Evolutionary conservation across 2,888 invertebrate species (phyloP).

Genomic region (Saturnia japonica): DNA sequence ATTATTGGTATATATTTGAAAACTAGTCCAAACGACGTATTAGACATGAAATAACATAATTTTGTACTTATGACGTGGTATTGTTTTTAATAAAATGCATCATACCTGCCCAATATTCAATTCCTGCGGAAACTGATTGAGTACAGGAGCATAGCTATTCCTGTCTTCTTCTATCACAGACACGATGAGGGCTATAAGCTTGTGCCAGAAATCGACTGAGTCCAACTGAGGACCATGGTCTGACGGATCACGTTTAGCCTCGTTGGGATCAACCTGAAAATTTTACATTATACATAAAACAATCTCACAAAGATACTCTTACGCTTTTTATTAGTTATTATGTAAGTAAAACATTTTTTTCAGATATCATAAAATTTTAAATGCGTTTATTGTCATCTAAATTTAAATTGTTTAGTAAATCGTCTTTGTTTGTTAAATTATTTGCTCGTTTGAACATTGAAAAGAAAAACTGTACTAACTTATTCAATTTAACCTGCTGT

Average conservation of each 20-base stretch:
- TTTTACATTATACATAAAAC: not conserved
- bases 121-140: slow-evolving; percentile 99
- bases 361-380: not conserved
- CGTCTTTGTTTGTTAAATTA: no score
- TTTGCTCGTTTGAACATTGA: not conserved
- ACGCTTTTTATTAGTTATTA: not conserved
- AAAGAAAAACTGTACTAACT: not conserved
- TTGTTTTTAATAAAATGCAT: not conserved
- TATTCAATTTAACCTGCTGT: not conserved
- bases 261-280: slow-evolving; percentile 91
- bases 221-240: slow-evolving; percentile 93
- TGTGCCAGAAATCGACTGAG: slow-evolving; percentile 99
- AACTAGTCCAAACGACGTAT: not conserved
- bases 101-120: slow-evolving; percentile 96
- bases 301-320: not conserved
- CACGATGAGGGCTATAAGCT: slow-evolving; percentile 96
- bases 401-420: no score
- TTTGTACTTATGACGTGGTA: not conserved
- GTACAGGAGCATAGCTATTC: slow-evolving; percentile 97
- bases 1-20: no score
- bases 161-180: slow-evolving; percentile 99
- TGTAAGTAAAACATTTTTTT: not conserved
- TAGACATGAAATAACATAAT: not conserved
- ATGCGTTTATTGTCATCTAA: no score
- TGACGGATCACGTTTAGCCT: slow-evolving; percentile 93